Evolutionary conservation across 2,113 vertebrate genomes (phyloP), one percentile per base, ranked within the genome.

Genomic region (Gobiocypris rarus): DNA sequence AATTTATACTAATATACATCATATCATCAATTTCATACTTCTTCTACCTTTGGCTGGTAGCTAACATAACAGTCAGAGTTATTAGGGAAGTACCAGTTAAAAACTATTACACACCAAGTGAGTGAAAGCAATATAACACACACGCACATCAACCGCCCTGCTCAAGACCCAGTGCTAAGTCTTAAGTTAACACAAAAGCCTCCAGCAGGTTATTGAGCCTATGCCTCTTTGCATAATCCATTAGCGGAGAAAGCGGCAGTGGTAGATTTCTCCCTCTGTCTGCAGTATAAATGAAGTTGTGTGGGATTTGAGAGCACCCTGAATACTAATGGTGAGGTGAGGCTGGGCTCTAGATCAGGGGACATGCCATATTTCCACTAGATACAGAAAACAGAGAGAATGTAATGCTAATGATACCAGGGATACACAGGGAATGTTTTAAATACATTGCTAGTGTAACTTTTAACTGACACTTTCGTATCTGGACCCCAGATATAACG

Each of bases 1-100:
- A 11, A 58, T 11, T 38, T 38, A 38, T 58, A 22, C 13, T 34
- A 38, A 61, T 78, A 59, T 63, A 56, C n/a, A 3, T 61, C 38
- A 78, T 8, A 78, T 34, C 3, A 34, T 38, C 14, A 92, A 93
- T 91, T 91, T 89, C 89, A 89, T 89, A 43, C 67, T 14, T 5
- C 38, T 22, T 71, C 41, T 88, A 91, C 91, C 90, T 93, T 93
- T 93, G 90, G 92, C 91, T 92, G 17, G 19, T 26, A 59, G 6
- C 91, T 93, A 93, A 93, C 93, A 93, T 87, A 81, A 48, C 81
- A 93, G 92, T 93, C 90, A 91, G 92, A 90, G 92, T 87, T 90
- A 82, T 86, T 92, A 90, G 91, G 91, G 89, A 89, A 83, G 87
- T 92, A 91, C 88, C 92, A 92, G 89, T 88, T 87, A 86, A 85